Conservation (phyloP, 2,797 vertebrate species). For the Potorous gilbertii region DNA sequence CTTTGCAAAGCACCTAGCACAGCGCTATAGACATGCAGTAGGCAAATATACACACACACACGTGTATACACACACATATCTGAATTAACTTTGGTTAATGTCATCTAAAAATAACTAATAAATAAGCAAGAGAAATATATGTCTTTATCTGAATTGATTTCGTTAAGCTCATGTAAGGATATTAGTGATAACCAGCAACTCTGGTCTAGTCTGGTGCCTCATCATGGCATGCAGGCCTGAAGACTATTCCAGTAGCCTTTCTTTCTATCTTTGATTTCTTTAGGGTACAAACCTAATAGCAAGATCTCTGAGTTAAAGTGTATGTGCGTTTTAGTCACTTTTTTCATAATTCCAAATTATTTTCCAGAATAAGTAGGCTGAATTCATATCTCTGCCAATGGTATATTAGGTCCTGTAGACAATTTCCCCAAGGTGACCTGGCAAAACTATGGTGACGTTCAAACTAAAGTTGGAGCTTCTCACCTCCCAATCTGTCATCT, state of each 20-base stretch:
- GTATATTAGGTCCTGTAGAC: background rate
- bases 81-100: background rate
- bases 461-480: slow-evolving; percentile 24
- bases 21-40: background rate
- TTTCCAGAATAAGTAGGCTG: background rate
- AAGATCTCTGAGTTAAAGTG: background rate
- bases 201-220: no score
- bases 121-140: background rate
- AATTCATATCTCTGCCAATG: background rate
- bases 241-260: background rate
- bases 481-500: background rate
- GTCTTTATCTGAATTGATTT: no score
- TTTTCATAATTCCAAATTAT: background rate
- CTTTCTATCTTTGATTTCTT: background rate
- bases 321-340: background rate
- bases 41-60: background rate
- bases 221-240: no score
- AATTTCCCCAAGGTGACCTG: background rate
- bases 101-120: background rate
- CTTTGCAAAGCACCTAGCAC: background rate
- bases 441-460: background rate
- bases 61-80: background rate
- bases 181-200: no score
- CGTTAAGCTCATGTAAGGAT: no score
- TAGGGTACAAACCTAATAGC: background rate